These are phyloP conservation scores for Neodiprion lecontei DNA, from an alignment of 1,140 invertebrate species.

Conservation along the genomic window DNA sequence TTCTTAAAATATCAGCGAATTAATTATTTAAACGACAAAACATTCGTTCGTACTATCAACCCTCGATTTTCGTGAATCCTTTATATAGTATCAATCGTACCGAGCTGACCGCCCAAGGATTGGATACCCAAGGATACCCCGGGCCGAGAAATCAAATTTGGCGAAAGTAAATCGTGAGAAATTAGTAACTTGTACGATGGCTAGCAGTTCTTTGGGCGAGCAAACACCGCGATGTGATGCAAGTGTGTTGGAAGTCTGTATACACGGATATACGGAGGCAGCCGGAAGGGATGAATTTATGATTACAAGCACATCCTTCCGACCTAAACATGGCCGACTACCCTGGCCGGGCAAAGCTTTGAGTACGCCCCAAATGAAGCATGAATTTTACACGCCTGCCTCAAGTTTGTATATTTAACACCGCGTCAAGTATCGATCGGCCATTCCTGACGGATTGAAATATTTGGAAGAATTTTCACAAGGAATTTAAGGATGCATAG, in stretches of 20 bases:
- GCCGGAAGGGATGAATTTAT: constrained; percentile 4
- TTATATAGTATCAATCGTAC: too few species aligned
- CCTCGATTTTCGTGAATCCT: too few species aligned
- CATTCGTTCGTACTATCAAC: too few species aligned
- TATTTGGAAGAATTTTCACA: too few species aligned
- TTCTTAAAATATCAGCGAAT: too few species aligned
- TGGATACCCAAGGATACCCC: too few species aligned
- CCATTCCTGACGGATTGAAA: too few species aligned
- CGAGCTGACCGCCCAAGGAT: too few species aligned
- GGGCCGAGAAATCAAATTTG: background rate
- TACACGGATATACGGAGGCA: background rate
- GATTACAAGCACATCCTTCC: constrained; percentile 5
- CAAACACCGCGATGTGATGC: background rate
- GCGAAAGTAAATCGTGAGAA: background rate
- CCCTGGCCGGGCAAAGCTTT: background rate
- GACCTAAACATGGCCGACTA: background rate
- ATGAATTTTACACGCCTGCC: background rate
- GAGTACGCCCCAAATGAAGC: constrained; percentile 1
- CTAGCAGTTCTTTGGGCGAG: background rate
- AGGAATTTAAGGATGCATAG: too few species aligned
- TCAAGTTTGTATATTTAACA: background rate
- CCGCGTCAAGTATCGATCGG: too few species aligned
- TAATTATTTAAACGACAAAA: too few species aligned
- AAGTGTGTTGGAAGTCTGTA: background rate
- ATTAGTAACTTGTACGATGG: background rate